These are phyloP conservation scores for Lobophora halterata DNA, from an alignment of 2,888 invertebrate species.

Conservation along the genomic window DNA sequence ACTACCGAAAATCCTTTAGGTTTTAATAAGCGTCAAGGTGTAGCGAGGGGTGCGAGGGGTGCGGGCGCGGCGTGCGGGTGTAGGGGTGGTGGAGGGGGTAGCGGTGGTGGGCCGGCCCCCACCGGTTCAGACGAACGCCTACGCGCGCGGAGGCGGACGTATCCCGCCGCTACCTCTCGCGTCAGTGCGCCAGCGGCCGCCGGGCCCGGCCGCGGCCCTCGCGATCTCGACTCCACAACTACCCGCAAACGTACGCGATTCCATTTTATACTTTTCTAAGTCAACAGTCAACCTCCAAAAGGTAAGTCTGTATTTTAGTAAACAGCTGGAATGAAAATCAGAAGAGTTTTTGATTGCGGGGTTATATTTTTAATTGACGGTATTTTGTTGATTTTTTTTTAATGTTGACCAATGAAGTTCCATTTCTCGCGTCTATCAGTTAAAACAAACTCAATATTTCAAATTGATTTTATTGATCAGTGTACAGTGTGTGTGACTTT, in stretches of 20 bases:
- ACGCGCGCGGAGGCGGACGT: conserved; percentile 70
- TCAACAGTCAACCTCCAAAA: conserved; percentile 26
- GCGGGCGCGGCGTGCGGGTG: conserved; percentile 12
- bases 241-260: conserved; percentile 16
- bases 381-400: too few species aligned
- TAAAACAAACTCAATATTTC: too few species aligned
- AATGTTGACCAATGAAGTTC: too few species aligned
- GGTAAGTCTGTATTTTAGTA: conserved; percentile 36
- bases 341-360: too few species aligned
- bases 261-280: conserved; percentile 39
- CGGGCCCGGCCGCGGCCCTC: conserved; percentile 74
- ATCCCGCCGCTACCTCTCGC: conserved; percentile 47
- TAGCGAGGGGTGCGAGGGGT: conserved; percentile 27
- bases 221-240: conserved; percentile 25
- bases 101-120: conserved; percentile 26
- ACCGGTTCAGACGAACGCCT: conserved; percentile 64
- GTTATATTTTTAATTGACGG: too few species aligned
- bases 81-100: conserved; percentile 15
- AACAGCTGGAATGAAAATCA: too few species aligned
- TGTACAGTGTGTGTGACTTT: too few species aligned
- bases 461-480: too few species aligned
- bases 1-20: conserved; percentile 42
- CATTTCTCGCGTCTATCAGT: too few species aligned
- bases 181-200: conserved; percentile 76
- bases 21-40: conserved; percentile 50